Evolutionary conservation across 2,113 vertebrate species (phyloP).

Genomic region (Lampris incognitus): DNA sequence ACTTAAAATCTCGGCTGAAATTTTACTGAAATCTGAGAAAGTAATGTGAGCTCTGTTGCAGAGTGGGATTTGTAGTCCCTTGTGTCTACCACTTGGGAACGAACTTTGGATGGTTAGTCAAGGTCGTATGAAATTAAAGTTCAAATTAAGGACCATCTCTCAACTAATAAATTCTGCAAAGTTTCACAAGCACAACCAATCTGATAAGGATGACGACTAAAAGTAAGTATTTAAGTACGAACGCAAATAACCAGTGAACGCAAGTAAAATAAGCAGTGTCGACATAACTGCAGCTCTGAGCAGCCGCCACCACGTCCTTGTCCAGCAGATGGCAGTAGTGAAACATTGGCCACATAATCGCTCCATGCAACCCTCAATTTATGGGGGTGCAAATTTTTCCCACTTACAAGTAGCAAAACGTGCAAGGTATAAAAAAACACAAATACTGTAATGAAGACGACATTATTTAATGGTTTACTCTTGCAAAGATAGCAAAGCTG

Average conservation of each 20-base stretch:
- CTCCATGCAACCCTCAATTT: not conserved
- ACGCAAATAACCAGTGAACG: not conserved
- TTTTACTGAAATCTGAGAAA: no score
- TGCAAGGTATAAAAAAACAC: not conserved
- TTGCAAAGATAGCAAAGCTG: not conserved
- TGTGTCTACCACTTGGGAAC: no score
- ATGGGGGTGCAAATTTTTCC: not conserved
- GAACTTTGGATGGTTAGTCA: no score
- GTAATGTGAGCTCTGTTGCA: no score
- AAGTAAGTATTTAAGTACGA: not conserved
- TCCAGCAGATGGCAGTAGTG: conserved; percentile 68
- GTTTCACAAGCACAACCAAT: no score
- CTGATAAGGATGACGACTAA: not conserved
- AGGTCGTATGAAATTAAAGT: no score
- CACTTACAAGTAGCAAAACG: not conserved
- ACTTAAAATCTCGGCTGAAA: no score
- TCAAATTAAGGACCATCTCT: no score
- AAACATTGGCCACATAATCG: conserved; percentile 25
- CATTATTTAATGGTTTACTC: not conserved
- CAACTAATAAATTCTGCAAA: no score
- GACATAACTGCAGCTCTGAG: not conserved
- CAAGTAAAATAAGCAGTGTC: no score
- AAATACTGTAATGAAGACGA: not conserved
- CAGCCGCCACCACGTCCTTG: conserved; percentile 27
- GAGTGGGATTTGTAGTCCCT: no score